Evolutionary conservation across 1,140 invertebrate genomes (phyloP).

Genomic region (Conopomorpha cramerella): DNA sequence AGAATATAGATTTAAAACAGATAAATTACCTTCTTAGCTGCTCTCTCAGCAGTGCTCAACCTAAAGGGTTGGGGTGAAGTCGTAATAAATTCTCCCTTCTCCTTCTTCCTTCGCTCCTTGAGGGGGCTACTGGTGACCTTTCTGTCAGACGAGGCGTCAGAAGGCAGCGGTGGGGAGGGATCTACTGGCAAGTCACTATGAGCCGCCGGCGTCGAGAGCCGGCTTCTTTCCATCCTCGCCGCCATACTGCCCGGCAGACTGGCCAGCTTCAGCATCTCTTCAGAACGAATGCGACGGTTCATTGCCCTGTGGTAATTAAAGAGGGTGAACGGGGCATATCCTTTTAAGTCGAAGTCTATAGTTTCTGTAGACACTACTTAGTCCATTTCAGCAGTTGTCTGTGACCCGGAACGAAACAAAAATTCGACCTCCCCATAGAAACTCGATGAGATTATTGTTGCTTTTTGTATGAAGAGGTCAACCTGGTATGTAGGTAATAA

Average conservation of each 20-base stretch:
- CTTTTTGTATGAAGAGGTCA: too few species aligned
- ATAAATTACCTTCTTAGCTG: constrained; percentile 47
- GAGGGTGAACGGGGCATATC: neutral
- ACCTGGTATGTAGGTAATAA: too few species aligned
- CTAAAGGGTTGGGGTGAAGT: constrained; percentile 59
- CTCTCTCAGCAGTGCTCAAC: constrained; percentile 50
- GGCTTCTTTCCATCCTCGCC: constrained; percentile 61
- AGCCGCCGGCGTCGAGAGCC: constrained; percentile 35
- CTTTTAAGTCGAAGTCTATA: too few species aligned
- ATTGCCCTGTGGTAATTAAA: constrained; percentile 55
- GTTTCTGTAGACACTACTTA: too few species aligned
- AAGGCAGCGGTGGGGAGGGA: constrained; percentile 33
- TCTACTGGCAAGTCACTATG: constrained; percentile 41
- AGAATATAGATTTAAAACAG: too few species aligned
- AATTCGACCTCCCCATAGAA: too few species aligned
- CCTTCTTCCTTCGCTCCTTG: constrained; percentile 18
- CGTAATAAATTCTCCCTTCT: constrained; percentile 54
- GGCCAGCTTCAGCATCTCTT: constrained; percentile 69
- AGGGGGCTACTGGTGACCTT: constrained; percentile 24
- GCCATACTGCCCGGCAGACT: constrained; percentile 73
- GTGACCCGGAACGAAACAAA: too few species aligned
- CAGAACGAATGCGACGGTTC: constrained; percentile 69
- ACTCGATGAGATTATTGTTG: too few species aligned
- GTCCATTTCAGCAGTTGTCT: too few species aligned
- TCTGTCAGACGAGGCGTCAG: constrained; percentile 27